Conservation (phyloP, 2,888 invertebrate species). For the Myopa tessellatipennis region DNA sequence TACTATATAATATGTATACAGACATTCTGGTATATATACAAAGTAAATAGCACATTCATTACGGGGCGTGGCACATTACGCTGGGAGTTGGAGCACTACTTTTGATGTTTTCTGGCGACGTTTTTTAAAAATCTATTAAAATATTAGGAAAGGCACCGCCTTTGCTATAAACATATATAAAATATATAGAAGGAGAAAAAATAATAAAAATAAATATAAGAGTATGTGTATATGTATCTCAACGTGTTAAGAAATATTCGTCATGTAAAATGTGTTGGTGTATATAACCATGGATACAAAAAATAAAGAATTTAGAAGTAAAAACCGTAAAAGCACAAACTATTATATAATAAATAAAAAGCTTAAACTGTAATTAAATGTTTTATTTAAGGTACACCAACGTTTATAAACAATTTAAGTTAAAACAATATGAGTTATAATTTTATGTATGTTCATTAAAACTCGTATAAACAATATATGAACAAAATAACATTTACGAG, state of each 20-base stretch:
- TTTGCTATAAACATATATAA: slow-evolving; percentile 59
- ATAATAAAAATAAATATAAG: slow-evolving; percentile 16
- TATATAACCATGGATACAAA: background rate
- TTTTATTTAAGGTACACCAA: slow-evolving; percentile 33
- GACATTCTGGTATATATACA: no score
- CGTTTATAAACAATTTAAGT: slow-evolving; percentile 30
- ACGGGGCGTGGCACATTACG: background rate
- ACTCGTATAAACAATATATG: slow-evolving; percentile 18
- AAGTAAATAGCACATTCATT: slow-evolving; percentile 3
- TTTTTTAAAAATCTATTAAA: slow-evolving; percentile 60
- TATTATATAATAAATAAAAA: background rate
- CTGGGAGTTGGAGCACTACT: background rate
- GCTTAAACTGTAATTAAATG: background rate
- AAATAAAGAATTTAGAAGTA: background rate
- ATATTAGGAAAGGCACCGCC: slow-evolving; percentile 63
- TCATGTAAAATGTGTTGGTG: slow-evolving; percentile 13
- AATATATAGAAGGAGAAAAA: slow-evolving; percentile 37
- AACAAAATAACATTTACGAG: slow-evolving; percentile 19
- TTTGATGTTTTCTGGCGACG: background rate
- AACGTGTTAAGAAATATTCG: no score
- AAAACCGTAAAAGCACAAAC: no score
- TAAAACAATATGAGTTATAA: slow-evolving; percentile 29
- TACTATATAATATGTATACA: background rate
- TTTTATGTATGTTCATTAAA: slow-evolving; percentile 12
- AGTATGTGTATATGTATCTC: no score